Base-by-base conservation (phyloP, 2,888 invertebrate genomes). In the Phortica magna region DNA sequence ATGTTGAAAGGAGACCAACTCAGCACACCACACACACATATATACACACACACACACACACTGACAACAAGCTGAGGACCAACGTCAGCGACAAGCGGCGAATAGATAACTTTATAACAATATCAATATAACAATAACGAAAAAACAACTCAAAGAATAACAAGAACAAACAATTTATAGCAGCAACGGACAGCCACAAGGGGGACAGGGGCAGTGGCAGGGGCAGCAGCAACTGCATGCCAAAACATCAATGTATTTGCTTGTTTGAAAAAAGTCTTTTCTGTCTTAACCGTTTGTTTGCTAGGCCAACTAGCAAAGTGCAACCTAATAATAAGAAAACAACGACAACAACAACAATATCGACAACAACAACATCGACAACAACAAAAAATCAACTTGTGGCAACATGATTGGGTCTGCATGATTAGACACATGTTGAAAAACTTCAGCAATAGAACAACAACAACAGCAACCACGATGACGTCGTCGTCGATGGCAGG, bases 371-470 rank as follows among this genome's bases (percentile, higher is more conserved):
- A 31, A 31, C 31, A 31, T 31, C 3, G 31, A 31, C 31, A 31
- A 31, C 31, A 31, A 31, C 31, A 31, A 31, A 39, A 39, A 39
- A 39, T 14, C 75, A 59, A 68, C 73, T 76, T 77, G 78, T 80
- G 72, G 64, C 77, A 76, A 19, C 42, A 68, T 67, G 79, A 70
- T 57, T 61, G 64, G 73, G 61, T n/a, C 64, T 64, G 79, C 74
- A 64, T 53, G 80, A 73, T 76, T 67, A 67, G 67, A 39, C 67
- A 67, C 42, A 67, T 67, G 67, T 67, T 67, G 42, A 76, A 6
- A 19, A n/a, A 59, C 71, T 14, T 19, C 71, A 48, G 72, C 72
- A 22, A 43, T 41, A 41, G 64, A 61, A 61, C 64, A 64, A n/a
- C 77, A n/a, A 74, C 12, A 42, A 41, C 53, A 74, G 65, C 70